Percentiles rank a stretch among this genome's conserved stretches.
Conservation (phyloP, 2,888 invertebrate species). For the Drosophila paucipuncta region DNA sequence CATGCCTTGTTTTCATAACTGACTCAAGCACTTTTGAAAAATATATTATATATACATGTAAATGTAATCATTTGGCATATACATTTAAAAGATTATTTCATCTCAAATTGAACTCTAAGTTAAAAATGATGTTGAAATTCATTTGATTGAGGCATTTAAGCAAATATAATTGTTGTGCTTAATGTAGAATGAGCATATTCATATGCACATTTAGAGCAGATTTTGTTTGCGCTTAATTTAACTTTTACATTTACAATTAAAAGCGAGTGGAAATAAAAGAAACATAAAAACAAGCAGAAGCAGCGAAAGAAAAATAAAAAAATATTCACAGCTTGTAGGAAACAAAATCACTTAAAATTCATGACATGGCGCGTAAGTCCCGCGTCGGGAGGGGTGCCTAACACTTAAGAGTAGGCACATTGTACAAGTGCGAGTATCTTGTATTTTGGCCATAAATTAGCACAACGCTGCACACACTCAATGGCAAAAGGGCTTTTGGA, state of each 20-base stretch:
- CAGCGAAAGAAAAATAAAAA: conserved; percentile 19
- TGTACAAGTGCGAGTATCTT: conserved; percentile 30
- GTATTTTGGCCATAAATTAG: conserved; percentile 68
- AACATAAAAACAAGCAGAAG: conserved; percentile 7
- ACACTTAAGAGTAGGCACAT: conserved; percentile 59
- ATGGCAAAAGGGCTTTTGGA: conserved; percentile 27
- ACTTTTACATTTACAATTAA: conserved; percentile 23
- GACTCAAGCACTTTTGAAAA: not conserved
- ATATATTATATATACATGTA: not conserved
- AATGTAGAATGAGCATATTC: conserved; percentile 1
- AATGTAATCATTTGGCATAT: not conserved
- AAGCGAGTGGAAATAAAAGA: conserved; percentile 8
- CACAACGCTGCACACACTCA: conserved; percentile 49
- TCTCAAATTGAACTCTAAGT: not conserved
- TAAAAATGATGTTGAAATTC: not conserved
- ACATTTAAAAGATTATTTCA: not conserved
- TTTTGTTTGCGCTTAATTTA: conserved; percentile 4
- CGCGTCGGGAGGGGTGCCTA: conserved; percentile 20
- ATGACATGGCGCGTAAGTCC: conserved; percentile 53
- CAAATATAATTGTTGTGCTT: conserved; percentile 1
- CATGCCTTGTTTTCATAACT: too few species aligned
- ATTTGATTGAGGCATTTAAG: not conserved
- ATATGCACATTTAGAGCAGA: not conserved
- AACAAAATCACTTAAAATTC: conserved; percentile 71
- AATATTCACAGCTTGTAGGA: conserved; percentile 22